phyloP scores from a whole-genome alignment of 2,797 vertebrate species.

The Clarias fuscus region DNA sequence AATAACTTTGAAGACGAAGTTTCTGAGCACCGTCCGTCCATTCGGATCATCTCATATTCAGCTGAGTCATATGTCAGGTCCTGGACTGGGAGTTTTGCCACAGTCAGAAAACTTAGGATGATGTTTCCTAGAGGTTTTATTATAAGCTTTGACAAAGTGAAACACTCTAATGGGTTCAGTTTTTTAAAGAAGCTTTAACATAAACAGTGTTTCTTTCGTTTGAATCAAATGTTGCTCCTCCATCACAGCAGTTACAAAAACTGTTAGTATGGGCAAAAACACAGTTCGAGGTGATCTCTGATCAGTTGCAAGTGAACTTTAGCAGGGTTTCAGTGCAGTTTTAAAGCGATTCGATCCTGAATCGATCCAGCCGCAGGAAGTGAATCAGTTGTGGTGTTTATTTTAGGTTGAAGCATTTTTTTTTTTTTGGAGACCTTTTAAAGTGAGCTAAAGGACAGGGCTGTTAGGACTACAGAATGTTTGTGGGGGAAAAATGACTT shows the following conservation, averaged over 20 bases:
- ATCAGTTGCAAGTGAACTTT: not conserved
- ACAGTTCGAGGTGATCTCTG: not conserved
- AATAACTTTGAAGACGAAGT: not conserved
- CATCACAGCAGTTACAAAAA: not conserved
- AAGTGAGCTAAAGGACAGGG: not conserved
- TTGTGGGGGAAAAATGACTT: not conserved
- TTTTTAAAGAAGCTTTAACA: not conserved
- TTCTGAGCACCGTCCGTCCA: not conserved
- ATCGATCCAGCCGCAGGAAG: not conserved
- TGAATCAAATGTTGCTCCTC: not conserved
- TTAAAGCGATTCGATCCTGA: not conserved
- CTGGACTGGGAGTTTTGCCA: slow-evolving; percentile 19
- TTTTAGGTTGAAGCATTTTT: not conserved
- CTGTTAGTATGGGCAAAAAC: not conserved
- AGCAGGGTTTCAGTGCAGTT: no score
- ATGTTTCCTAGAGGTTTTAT: slow-evolving; percentile 15
- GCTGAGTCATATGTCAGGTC: slow-evolving; percentile 40
- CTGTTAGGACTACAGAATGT: not conserved
- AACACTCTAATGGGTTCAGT: not conserved
- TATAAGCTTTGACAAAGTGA: not conserved
- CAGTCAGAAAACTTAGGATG: slow-evolving; percentile 20
- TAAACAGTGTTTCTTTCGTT: not conserved
- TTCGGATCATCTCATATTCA: not conserved
- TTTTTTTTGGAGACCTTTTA: not conserved
- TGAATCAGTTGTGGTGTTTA: not conserved